phyloP scores from a whole-genome alignment of 2,888 invertebrate species.

The Pandemis corylana region DNA sequence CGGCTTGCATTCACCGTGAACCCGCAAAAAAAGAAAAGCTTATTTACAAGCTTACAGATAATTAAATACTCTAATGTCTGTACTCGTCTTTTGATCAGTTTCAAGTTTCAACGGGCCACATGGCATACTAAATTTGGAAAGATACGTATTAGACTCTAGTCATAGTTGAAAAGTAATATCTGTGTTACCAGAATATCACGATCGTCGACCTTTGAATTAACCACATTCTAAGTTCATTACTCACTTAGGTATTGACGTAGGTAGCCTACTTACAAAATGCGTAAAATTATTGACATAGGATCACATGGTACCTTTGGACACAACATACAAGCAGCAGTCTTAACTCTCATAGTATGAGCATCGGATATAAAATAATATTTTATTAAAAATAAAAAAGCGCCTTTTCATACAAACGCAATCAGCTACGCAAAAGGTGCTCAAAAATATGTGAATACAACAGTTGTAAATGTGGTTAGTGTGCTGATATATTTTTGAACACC shows the following conservation, averaged over 20 bases:
- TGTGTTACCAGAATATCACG: background rate
- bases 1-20: too few species aligned
- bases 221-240: constrained; percentile 11
- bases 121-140: too few species aligned
- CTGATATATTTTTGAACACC: background rate
- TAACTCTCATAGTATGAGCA: constrained; percentile 26
- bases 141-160: background rate
- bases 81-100: too few species aligned
- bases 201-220: background rate
- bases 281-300: constrained; percentile 22
- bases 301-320: constrained; percentile 31
- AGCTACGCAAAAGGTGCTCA: background rate
- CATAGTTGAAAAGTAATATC: background rate
- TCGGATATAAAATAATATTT: constrained; percentile 3
- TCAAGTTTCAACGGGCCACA: too few species aligned
- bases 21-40: too few species aligned
- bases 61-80: too few species aligned
- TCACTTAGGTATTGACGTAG: constrained; percentile 3
- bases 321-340: constrained; percentile 35
- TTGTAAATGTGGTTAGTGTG: background rate
- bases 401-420: background rate
- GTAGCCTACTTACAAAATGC: constrained; percentile 17
- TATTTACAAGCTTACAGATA: too few species aligned
- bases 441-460: background rate
- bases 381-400: background rate